Conservation (phyloP, 2,888 invertebrate genomes). For the Tyria jacobaeae region DNA sequence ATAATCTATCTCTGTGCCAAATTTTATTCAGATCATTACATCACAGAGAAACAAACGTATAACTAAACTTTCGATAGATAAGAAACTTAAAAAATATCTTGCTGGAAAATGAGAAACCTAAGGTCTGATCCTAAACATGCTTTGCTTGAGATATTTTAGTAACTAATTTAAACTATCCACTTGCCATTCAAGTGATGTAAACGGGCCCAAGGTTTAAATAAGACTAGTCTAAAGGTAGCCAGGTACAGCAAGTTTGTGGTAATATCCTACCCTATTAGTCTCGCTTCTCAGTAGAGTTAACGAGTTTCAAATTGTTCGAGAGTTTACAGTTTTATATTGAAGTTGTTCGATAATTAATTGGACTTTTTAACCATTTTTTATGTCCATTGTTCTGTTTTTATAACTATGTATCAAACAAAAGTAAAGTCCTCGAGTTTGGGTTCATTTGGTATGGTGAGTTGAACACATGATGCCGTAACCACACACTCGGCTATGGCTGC, state of each 20-base stretch:
- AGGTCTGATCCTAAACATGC: neutral
- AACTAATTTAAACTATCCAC: neutral
- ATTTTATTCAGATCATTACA: too few relatives aligned
- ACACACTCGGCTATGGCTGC: too few relatives aligned
- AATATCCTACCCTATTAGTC: constrained; percentile 48
- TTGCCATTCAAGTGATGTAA: constrained; percentile 8
- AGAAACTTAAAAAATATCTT: too few relatives aligned
- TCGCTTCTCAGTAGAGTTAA: constrained; percentile 27
- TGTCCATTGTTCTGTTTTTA: neutral
- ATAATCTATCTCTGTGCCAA: too few relatives aligned
- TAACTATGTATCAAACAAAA: too few relatives aligned
- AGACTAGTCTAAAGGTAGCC: constrained; percentile 50
- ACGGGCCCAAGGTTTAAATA: constrained; percentile 28
- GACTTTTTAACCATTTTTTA: neutral
- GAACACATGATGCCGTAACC: too few relatives aligned
- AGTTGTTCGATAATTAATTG: constrained; percentile 16
- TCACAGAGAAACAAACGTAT: too few relatives aligned
- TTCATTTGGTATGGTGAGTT: too few relatives aligned
- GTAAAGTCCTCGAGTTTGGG: too few relatives aligned
- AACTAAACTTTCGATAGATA: too few relatives aligned
- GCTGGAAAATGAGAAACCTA: neutral
- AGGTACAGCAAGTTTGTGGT: constrained; percentile 41
- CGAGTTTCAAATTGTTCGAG: constrained; percentile 43
- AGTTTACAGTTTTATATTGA: constrained; percentile 20
- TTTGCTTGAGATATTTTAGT: neutral